Evolutionary conservation across 1,140 invertebrate genomes (phyloP).

Genomic region (Thaumatotibia leucotreta): DNA sequence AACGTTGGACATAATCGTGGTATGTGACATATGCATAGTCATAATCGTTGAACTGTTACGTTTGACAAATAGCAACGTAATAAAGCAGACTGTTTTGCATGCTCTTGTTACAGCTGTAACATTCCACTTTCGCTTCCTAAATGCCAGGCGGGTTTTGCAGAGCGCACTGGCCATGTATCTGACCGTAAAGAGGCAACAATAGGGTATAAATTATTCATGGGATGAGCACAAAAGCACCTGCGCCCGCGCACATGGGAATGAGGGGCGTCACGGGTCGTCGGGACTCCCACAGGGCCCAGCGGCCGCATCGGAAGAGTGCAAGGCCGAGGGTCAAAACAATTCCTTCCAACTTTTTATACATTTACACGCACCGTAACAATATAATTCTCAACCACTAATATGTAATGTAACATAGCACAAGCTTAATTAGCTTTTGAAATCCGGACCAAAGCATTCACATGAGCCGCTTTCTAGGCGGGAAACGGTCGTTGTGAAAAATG

Average conservation of each 20-base stretch:
- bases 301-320: background rate
- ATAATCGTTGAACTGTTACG: background rate
- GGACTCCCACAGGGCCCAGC: background rate
- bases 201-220: constrained; percentile 1
- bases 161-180: background rate
- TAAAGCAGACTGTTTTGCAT: background rate
- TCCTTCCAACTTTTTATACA: background rate
- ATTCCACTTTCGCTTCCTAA: background rate
- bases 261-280: constrained; percentile 8
- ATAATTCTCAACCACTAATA: background rate
- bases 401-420: background rate
- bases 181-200: constrained; percentile 9
- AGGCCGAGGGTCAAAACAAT: background rate
- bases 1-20: background rate
- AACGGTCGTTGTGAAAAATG: background rate
- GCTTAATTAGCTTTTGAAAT: background rate
- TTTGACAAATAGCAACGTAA: background rate
- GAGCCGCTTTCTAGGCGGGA: background rate
- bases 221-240: constrained; percentile 9
- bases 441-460: background rate
- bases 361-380: background rate
- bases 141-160: background rate
- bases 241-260: background rate
- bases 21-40: background rate
- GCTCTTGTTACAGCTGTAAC: background rate